Evolutionary conservation across 2,113 vertebrate genomes (phyloP).

Genomic region (Lipophrys pholis): DNA sequence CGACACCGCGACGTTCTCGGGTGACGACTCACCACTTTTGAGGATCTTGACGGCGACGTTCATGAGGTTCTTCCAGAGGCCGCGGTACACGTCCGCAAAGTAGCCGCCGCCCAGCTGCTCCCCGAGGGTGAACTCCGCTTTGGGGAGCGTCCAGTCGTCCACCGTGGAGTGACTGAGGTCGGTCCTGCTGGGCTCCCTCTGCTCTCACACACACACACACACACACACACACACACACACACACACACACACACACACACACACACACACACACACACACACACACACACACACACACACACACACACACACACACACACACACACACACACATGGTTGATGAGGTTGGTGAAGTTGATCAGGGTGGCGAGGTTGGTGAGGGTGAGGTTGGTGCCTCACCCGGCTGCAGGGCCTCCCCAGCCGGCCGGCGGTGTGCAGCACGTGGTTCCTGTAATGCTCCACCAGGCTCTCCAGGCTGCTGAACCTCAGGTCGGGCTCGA

Average conservation of each 20-base stretch:
- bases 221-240: no score
- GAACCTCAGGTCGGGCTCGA: constrained; percentile 71
- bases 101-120: constrained; percentile 83
- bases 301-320: no score
- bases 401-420: constrained; percentile 80
- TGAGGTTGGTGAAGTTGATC: no score
- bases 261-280: no score
- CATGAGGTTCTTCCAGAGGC: constrained; percentile 84
- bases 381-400: constrained; percentile 64
- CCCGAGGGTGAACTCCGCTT: constrained; percentile 83
- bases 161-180: constrained; percentile 67
- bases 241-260: no score
- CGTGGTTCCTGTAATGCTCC: constrained; percentile 71
- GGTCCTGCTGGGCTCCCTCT: constrained; percentile 24
- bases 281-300: no score
- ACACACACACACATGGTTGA: no score
- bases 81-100: constrained; percentile 85
- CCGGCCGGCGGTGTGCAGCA: constrained; percentile 47
- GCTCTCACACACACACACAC: no score
- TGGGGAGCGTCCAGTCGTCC: constrained; percentile 86
- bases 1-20: not conserved
- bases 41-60: constrained; percentile 88
- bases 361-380: no score
- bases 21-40: constrained; percentile 70
- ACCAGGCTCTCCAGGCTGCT: constrained; percentile 76